These are phyloP conservation scores for Babyrousa celebensis DNA, from an alignment of 2,797 vertebrate species.

Conservation along the genomic window DNA sequence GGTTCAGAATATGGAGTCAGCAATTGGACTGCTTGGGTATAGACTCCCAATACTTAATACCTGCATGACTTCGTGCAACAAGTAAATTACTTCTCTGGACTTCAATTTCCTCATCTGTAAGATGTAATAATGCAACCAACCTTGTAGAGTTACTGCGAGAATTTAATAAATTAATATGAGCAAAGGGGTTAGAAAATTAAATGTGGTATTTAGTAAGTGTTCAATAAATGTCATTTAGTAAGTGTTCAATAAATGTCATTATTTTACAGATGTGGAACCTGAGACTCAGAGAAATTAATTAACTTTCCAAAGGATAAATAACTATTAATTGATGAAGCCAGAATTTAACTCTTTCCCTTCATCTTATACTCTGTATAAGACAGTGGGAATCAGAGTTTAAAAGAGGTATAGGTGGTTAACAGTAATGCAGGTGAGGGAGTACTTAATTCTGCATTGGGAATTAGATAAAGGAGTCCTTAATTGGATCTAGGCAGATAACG, in stretches of 20 bases:
- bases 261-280: background rate
- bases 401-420: background rate
- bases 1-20: background rate
- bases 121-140: background rate
- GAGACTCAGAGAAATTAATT: constrained; percentile 4
- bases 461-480: background rate
- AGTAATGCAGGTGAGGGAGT: background rate
- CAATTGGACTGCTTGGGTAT: background rate
- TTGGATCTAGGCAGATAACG: background rate
- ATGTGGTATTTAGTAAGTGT: background rate
- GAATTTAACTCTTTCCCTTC: background rate
- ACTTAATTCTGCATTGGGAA: background rate
- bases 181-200: background rate
- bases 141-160: background rate
- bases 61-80: background rate
- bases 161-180: background rate
- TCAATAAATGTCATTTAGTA: background rate
- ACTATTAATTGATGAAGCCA: background rate
- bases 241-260: background rate
- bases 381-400: background rate
- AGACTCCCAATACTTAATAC: background rate
- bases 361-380: background rate
- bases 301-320: constrained; percentile 10
- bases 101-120: background rate
- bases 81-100: background rate